phyloP scores from a whole-genome alignment of 2,797 vertebrate species.

The Muraenolepis orangiensis region DNA sequence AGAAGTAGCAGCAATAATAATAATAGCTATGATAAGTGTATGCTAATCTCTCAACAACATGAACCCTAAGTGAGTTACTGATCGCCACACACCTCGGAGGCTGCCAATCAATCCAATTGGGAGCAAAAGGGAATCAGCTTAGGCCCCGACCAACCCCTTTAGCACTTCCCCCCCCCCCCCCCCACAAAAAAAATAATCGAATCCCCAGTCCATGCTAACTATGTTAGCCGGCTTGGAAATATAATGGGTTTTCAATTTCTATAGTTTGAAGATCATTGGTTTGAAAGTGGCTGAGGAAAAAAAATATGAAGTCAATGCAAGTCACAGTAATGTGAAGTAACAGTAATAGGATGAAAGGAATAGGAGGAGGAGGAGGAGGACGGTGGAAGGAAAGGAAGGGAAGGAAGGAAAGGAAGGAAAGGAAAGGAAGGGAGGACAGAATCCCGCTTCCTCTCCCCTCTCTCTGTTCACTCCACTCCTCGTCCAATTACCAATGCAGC shows the following conservation, averaged over 20 bases:
- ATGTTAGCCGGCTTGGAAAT: constrained; percentile 52
- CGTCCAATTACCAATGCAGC: constrained; percentile 74
- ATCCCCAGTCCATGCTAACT: constrained; percentile 64
- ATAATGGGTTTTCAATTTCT: constrained; percentile 61
- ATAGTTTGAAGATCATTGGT: constrained; percentile 58
- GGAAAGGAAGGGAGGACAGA: constrained; percentile 24
- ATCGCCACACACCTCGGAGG: constrained; percentile 52
- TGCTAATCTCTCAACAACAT: not conserved
- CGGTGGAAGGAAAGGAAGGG: not conserved
- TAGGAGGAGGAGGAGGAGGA: not conserved
- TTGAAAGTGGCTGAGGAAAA: constrained; percentile 21
- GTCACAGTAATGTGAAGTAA: constrained; percentile 30
- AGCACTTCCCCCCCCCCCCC: constrained; percentile 62
- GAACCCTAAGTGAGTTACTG: constrained; percentile 29
- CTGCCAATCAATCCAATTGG: constrained; percentile 53
- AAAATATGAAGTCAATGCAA: no score
- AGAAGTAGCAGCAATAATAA: not conserved
- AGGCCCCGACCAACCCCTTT: constrained; percentile 55
- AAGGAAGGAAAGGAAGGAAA: constrained; percentile 5
- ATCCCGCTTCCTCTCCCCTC: constrained; percentile 13
- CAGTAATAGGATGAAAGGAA: not conserved
- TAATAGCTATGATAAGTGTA: not conserved
- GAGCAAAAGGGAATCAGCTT: constrained; percentile 54
- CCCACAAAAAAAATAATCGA: no score
- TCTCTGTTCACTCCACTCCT: constrained; percentile 18